Base-by-base conservation (phyloP, 2,113 vertebrate species). In the Saguinus imperator region DNA sequence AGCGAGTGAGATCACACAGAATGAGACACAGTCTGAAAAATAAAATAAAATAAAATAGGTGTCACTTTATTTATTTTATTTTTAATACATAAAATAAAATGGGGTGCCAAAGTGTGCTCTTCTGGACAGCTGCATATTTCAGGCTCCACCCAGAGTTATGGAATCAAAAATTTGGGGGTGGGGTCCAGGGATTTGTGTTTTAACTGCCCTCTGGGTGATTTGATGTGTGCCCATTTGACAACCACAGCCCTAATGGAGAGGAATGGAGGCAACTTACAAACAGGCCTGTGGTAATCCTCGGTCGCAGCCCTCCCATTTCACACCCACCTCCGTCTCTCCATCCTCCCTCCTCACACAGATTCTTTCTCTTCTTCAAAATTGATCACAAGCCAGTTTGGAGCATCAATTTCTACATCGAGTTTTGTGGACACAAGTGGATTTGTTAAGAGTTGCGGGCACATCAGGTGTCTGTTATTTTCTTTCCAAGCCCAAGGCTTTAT, bases 271-370 rank as follows among this genome's bases (percentile, higher is more conserved):
- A 20, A 20, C 1, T 70, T n/a, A 57, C 13, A 48, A 40, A 45
- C 5, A 1, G 0, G 4, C 17, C 37, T 23, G 1, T 52, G 23
- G n/a, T 13, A 14, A 45, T 6, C 37, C 17, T 21, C 0, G 4
- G 29, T 35, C n/a, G 23, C 43, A 21, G 45, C 16, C 21, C 23
- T 81, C 37, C 27, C 5, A 0, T 6, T 8, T 32, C 45, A 12
- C 0, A 17, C 16, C 14, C 45, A n/a, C 35, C 27, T 11, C 13
- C 9, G 0, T 23, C n/a, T 9, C 10, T 10, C 32, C 35, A 14
- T 85, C 18, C 29, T 81, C 37, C 55, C 11, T 57, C 43, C 3
- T 52, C 85, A 43, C 40, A 55, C 45, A 68, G 40, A 27, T 43
- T 61, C 20, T 48, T 82, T 72, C 29, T 95, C 25, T 37, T 48